Percentiles rank a stretch among this genome's conserved stretches.
Evolutionary conservation across 1,140 invertebrate species (phyloP).

Genomic region (Ooceraea biroi): DNA sequence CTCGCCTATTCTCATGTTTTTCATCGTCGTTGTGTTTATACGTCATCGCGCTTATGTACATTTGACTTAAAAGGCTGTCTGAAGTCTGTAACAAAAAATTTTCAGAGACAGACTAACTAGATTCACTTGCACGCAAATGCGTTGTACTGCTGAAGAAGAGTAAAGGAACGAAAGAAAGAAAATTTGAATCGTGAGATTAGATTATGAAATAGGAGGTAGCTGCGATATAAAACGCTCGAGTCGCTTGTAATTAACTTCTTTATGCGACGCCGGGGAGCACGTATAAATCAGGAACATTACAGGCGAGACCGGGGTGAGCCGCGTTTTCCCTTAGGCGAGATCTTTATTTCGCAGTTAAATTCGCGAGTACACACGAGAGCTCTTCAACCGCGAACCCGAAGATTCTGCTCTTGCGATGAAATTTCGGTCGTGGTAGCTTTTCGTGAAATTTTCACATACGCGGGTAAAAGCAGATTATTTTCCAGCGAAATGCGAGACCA

Average conservation of each 20-base stretch:
- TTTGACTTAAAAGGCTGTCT: neutral
- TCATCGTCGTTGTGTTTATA: neutral
- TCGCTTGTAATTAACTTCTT: constrained; percentile 55
- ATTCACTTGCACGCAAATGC: neutral
- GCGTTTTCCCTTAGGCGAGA: constrained; percentile 18
- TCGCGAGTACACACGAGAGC: constrained; percentile 10
- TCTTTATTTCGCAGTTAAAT: constrained; percentile 50
- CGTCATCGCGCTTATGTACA: neutral
- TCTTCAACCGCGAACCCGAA: neutral
- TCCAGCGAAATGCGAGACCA: constrained; percentile 25
- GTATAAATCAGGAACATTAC: constrained; percentile 52
- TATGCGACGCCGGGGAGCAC: constrained; percentile 8
- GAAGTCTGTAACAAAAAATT: neutral
- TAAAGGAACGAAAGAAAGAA: no score
- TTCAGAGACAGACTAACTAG: neutral
- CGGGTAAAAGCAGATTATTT: constrained; percentile 13
- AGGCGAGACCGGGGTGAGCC: neutral
- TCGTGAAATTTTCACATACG: constrained; percentile 38
- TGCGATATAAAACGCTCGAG: constrained; percentile 33
- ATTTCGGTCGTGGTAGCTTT: constrained; percentile 44
- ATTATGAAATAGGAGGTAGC: constrained; percentile 22
- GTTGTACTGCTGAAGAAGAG: no score
- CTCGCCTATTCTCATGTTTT: neutral
- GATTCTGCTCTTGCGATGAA: constrained; percentile 32
- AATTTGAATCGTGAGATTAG: neutral